These are phyloP conservation scores for Gulo gulo DNA, from an alignment of 2,113 vertebrate species.

Conservation along the genomic window DNA sequence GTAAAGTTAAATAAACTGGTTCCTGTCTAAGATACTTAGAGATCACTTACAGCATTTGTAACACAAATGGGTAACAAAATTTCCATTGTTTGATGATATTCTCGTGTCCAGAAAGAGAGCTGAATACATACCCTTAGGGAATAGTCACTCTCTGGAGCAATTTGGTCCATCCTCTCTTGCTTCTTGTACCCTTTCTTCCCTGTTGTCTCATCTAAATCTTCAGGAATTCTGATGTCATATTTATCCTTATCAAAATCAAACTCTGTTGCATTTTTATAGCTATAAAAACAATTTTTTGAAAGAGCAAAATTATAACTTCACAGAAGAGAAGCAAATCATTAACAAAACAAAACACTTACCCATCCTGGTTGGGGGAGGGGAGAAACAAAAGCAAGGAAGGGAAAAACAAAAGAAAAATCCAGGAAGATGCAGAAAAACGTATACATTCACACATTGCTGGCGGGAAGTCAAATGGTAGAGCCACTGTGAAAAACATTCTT, in stretches of 20 bases:
- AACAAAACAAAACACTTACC: background rate
- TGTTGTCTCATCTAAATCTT: constrained; percentile 84
- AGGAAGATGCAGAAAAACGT: background rate
- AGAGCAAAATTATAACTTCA: constrained; percentile 36
- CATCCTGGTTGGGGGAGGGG: background rate
- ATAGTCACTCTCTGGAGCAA: constrained; percentile 89
- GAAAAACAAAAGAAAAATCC: background rate
- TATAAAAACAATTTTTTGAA: constrained; percentile 73
- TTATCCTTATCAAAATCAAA: constrained; percentile 93
- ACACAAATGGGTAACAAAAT: background rate
- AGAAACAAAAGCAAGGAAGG: background rate
- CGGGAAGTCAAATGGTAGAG: background rate
- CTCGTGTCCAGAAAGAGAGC: background rate
- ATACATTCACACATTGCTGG: background rate
- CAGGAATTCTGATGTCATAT: constrained; percentile 94
- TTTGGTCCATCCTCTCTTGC: constrained; percentile 82
- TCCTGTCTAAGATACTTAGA: background rate
- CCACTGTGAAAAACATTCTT: background rate
- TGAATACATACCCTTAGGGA: constrained; percentile 85
- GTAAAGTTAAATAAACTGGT: background rate
- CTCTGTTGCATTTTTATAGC: constrained; percentile 88
- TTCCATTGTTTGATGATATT: too few relatives aligned
- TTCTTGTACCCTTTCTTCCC: constrained; percentile 85
- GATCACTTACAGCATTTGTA: background rate
- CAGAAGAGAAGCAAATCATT: constrained; percentile 12